A percentile compares a stretch with the other conserved stretches of the same genome.
These are phyloP conservation scores for Lophotis ruficrista DNA, from an alignment of 2,113 vertebrate species.

Conservation along the genomic window DNA sequence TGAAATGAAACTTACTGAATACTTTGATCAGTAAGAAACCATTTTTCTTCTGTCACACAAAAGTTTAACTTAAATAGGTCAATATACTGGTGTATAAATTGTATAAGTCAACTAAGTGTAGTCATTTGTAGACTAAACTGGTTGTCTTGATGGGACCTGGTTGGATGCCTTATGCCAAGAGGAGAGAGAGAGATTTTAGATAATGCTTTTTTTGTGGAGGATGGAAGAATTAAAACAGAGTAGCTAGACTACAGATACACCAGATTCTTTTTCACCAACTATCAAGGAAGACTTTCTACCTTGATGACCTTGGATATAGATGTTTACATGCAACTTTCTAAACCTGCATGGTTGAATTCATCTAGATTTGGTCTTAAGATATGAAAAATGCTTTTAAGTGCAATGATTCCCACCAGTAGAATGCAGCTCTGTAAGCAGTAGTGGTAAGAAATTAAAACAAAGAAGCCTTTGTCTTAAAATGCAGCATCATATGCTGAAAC, in stretches of 20 bases:
- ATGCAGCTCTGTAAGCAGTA: background rate
- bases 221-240: background rate
- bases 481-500: background rate
- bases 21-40: background rate
- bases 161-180: background rate
- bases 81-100: background rate
- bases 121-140: background rate
- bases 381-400: background rate
- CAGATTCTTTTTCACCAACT: background rate
- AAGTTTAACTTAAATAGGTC: background rate
- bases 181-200: background rate
- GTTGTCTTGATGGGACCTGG: background rate
- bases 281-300: background rate
- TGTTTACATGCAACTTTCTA: background rate
- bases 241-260: background rate
- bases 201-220: background rate
- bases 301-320: background rate
- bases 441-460: background rate
- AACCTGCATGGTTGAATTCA: background rate
- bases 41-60: background rate
- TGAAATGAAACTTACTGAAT: background rate
- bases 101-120: background rate
- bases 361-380: background rate
- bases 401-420: too few relatives aligned
- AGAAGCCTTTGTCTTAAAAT: background rate